A percentile compares a stretch with the other conserved stretches of the same genome.
Conservation (phyloP, 1,140 invertebrate species). For the Dendroctonus ponderosae region DNA sequence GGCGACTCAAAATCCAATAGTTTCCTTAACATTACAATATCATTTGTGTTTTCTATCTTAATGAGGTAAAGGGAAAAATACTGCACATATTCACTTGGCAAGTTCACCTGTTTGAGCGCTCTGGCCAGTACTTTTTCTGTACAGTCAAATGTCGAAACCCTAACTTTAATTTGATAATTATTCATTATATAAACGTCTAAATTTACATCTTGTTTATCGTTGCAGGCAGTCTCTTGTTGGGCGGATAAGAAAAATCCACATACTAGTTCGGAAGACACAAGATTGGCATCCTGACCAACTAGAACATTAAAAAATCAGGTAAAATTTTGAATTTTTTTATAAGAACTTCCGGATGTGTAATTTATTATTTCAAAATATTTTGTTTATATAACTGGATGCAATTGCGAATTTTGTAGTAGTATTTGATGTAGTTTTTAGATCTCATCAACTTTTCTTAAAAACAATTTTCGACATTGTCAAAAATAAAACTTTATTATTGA, state of each 20-base stretch:
- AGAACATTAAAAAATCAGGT: conserved; percentile 33
- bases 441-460: too few relatives aligned
- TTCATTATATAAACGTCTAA: conserved; percentile 84
- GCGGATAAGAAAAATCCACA: conserved; percentile 86
- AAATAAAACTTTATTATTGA: too few relatives aligned
- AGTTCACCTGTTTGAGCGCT: conserved; percentile 72
- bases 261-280: conserved; percentile 76
- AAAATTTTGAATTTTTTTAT: too few relatives aligned
- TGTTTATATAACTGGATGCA: too few relatives aligned
- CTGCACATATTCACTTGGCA: conserved; percentile 72
- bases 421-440: too few relatives aligned
- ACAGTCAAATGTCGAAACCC: conserved; percentile 76
- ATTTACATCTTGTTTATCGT: conserved; percentile 68
- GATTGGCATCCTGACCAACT: conserved; percentile 81
- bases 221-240: conserved; percentile 81
- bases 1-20: conserved; percentile 96
- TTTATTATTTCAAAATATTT: too few relatives aligned
- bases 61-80: conserved; percentile 90
- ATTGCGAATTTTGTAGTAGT: too few relatives aligned
- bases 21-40: conserved; percentile 76
- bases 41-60: conserved; percentile 70
- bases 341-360: too few relatives aligned
- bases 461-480: too few relatives aligned
- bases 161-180: conserved; percentile 80
- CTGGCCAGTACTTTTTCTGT: conserved; percentile 79